Evolutionary conservation across 2,888 invertebrate genomes (phyloP).

Genomic region (Drosophila colorata): DNA sequence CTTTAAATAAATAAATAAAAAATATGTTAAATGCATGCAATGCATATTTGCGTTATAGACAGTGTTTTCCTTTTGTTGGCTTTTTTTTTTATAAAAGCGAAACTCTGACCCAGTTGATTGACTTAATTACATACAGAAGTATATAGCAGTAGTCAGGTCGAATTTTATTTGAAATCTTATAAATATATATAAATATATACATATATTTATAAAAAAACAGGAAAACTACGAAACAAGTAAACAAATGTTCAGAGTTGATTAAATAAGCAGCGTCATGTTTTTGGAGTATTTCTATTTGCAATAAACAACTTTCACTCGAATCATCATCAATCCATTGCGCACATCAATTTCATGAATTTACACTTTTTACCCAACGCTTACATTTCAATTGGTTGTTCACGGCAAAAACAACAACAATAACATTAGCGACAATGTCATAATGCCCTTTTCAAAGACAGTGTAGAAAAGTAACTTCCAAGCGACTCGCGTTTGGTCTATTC

Average conservation of each 20-base stretch:
- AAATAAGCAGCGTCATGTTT: constrained; percentile 19
- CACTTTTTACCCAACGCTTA: constrained; percentile 19
- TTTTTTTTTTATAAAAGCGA: constrained; percentile 9
- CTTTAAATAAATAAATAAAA: constrained; percentile 33
- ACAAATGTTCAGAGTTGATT: background rate
- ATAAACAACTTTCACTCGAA: constrained; percentile 39
- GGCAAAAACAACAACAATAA: background rate
- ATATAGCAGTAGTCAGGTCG: too few species aligned
- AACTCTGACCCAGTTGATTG: constrained; percentile 38
- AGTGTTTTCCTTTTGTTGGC: background rate
- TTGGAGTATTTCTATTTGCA: constrained; percentile 4
- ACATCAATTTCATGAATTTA: constrained; percentile 3
- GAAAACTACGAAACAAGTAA: background rate
- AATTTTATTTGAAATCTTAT: constrained; percentile 12
- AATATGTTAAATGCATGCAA: constrained; percentile 35
- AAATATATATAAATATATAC: background rate
- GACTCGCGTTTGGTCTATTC: constrained; percentile 32
- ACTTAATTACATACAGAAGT: constrained; percentile 15
- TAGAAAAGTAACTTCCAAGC: background rate
- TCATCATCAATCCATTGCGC: background rate
- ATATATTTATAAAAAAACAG: background rate
- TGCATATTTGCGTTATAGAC: constrained; percentile 36
- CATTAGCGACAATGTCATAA: constrained; percentile 7
- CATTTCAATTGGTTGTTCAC: constrained; percentile 17
- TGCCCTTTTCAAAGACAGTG: constrained; percentile 19